A percentile compares a stretch with the other conserved stretches of the same genome.
These are phyloP conservation scores for Lymantria dispar DNA, from an alignment of 2,888 invertebrate genomes.

Conservation along the genomic window DNA sequence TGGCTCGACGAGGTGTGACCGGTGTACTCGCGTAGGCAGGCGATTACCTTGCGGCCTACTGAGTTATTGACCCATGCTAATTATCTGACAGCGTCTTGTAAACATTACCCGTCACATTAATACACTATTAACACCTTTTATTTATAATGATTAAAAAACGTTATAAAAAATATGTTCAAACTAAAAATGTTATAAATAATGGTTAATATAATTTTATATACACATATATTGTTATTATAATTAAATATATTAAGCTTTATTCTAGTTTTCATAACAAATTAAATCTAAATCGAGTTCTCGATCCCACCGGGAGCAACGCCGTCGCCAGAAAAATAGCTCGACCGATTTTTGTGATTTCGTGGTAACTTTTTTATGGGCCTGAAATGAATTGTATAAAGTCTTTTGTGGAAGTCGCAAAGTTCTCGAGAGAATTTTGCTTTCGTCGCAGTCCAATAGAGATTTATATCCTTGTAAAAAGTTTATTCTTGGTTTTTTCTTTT, in stretches of 20 bases:
- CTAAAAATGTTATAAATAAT: too few relatives aligned
- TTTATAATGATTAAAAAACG: conserved; percentile 43
- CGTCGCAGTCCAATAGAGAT: conserved; percentile 59
- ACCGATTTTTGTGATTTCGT: conserved; percentile 72
- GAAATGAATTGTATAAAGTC: conserved; percentile 77
- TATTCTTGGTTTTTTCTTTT: conserved; percentile 39
- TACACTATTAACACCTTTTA: conserved; percentile 40
- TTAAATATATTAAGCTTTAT: too few relatives aligned
- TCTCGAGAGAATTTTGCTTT: conserved; percentile 65
- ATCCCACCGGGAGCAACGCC: conserved; percentile 64
- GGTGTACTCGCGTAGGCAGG: conserved; percentile 37
- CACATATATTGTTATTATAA: too few relatives aligned
- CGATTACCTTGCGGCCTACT: conserved; percentile 55
- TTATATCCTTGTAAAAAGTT: conserved; percentile 61
- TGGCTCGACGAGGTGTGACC: conserved; percentile 54
- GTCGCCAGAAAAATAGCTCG: conserved; percentile 70
- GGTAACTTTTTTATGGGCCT: conserved; percentile 76
- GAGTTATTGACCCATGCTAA: conserved; percentile 67
- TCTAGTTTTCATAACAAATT: too few relatives aligned
- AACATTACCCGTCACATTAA: conserved; percentile 47
- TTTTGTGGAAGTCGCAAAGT: conserved; percentile 71
- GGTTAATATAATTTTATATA: too few relatives aligned
- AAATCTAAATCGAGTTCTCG: conserved; percentile 33
- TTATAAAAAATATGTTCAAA: not conserved
- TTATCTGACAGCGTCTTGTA: conserved; percentile 63